Conservation (phyloP, 1,140 invertebrate genomes). For the Anthonomus grandis region DNA sequence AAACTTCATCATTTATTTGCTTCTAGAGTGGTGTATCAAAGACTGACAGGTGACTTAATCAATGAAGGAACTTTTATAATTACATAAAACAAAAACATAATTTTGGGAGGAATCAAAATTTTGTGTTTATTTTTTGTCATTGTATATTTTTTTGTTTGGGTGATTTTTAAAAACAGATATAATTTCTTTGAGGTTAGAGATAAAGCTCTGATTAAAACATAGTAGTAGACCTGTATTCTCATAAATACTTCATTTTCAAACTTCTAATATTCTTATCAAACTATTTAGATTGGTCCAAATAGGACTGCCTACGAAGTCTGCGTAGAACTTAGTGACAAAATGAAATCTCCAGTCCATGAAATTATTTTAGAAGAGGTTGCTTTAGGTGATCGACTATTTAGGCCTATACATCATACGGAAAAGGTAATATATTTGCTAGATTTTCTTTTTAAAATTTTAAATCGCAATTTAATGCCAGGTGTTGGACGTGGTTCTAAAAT, state of each 20-base stretch:
- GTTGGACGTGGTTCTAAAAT: constrained; percentile 64
- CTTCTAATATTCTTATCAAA: neutral
- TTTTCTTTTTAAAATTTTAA: constrained; percentile 5
- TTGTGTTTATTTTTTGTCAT: too few species aligned
- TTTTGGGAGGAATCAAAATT: too few species aligned
- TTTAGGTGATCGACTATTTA: constrained; percentile 63
- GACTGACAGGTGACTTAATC: too few species aligned
- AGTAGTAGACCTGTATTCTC: neutral
- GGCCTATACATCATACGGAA: constrained; percentile 76
- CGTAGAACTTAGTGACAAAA: constrained; percentile 62
- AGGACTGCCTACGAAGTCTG: constrained; percentile 74
- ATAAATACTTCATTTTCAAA: neutral
- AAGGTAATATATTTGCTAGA: constrained; percentile 48
- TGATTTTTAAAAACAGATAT: too few species aligned
- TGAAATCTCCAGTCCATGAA: constrained; percentile 60
- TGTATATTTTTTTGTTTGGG: too few species aligned
- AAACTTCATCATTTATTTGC: too few species aligned
- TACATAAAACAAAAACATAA: too few species aligned
- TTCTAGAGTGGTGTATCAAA: too few species aligned
- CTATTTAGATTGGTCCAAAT: constrained; percentile 65
- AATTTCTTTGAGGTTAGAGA: too few species aligned
- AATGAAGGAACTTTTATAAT: too few species aligned
- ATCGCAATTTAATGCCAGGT: constrained; percentile 50
- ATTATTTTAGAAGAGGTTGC: constrained; percentile 74
- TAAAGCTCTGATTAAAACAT: neutral